Conservation (phyloP, 2,888 invertebrate species). For the Caenorhabditis angaria region DNA sequence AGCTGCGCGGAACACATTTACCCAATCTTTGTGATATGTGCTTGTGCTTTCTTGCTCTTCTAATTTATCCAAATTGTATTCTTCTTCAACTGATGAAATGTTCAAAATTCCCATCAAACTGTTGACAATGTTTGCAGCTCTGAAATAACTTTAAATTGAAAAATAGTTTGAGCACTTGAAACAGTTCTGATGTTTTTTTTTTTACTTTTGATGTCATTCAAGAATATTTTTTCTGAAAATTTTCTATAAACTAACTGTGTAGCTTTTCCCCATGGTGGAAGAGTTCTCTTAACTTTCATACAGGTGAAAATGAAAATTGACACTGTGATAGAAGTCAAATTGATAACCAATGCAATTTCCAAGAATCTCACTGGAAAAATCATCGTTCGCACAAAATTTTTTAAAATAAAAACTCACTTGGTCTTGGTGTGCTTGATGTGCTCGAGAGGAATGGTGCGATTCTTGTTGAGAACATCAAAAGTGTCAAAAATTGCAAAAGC, state of each 20-base stretch:
- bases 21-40: constrained; percentile 64
- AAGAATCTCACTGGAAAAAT: constrained; percentile 66
- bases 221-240: too few relatives aligned
- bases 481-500: constrained; percentile 66
- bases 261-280: constrained; percentile 68
- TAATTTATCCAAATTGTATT: constrained; percentile 57
- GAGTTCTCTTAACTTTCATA: constrained; percentile 56
- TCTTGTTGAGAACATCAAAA: constrained; percentile 68
- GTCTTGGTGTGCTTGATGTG: constrained; percentile 64
- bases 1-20: constrained; percentile 65
- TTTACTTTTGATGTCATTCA: too few relatives aligned
- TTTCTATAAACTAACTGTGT: constrained; percentile 52
- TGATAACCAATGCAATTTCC: constrained; percentile 68
- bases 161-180: too few relatives aligned
- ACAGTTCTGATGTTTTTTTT: too few relatives aligned
- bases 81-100: constrained; percentile 58
- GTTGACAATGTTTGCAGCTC: constrained; percentile 66
- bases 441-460: constrained; percentile 68
- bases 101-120: constrained; percentile 66
- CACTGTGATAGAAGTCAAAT: constrained; percentile 62
- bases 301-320: constrained; percentile 59
- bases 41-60: constrained; percentile 55
- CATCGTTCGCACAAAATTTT: not conserved
- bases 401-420: constrained; percentile 49
- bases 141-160: too few relatives aligned